Percentiles rank a stretch among this genome's conserved stretches.
Evolutionary conservation across 2,113 vertebrate genomes (phyloP).

Genomic region (Erythrolamprus reginae): DNA sequence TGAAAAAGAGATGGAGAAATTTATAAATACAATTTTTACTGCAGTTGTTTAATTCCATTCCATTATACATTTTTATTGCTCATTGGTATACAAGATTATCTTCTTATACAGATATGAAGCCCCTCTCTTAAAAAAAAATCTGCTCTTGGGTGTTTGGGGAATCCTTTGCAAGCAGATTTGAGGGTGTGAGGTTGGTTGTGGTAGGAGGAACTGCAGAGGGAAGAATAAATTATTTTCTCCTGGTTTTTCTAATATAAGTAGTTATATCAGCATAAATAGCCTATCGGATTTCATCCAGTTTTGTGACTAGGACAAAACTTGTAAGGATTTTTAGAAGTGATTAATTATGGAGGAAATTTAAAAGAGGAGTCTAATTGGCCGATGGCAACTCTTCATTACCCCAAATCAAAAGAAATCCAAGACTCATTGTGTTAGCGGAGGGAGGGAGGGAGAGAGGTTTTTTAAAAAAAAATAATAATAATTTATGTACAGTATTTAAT

Average conservation of each 20-base stretch:
- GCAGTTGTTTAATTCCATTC: not conserved
- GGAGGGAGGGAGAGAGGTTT: too few relatives aligned
- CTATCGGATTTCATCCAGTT: not conserved
- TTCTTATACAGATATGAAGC: not conserved
- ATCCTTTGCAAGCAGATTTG: not conserved
- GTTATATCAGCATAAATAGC: not conserved
- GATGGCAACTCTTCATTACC: not conserved
- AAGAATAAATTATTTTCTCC: not conserved
- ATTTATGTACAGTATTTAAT: not conserved
- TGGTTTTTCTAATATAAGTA: not conserved
- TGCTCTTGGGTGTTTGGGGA: not conserved
- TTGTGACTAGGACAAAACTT: not conserved
- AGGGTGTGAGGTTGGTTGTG: not conserved
- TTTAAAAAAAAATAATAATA: too few relatives aligned
- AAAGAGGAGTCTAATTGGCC: not conserved
- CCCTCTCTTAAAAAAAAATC: not conserved
- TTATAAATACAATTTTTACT: slow-evolving; percentile 8
- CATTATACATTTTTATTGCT: not conserved
- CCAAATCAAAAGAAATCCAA: not conserved
- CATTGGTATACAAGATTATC: not conserved
- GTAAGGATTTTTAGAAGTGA: not conserved
- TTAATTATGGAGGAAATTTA: not conserved
- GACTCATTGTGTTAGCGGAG: not conserved
- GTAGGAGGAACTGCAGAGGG: not conserved
- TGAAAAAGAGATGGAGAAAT: not conserved